phyloP scores from a whole-genome alignment of 2,113 vertebrate genomes.

The Oreochromis niloticus region DNA sequence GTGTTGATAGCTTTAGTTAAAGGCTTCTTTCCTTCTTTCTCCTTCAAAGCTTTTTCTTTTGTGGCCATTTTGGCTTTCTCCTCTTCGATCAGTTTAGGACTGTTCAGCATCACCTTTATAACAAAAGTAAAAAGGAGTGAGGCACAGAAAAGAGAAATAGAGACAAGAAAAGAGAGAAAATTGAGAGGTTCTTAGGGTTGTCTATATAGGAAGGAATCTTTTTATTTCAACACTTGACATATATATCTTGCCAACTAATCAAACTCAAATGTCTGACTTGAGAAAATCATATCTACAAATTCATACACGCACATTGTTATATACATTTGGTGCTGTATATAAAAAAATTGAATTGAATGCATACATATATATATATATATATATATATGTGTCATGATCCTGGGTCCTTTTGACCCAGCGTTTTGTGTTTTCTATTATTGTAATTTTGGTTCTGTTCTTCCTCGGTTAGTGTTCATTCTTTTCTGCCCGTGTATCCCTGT shows the following conservation, averaged over 20 bases:
- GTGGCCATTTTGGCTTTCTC: constrained; percentile 88
- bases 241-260: not conserved
- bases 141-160: not conserved
- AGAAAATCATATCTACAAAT: too few species aligned
- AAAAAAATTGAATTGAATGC: too few species aligned
- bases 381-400: too few species aligned
- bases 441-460: too few species aligned
- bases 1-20: constrained; percentile 83
- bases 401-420: too few species aligned
- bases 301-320: too few species aligned
- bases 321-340: too few species aligned
- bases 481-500: too few species aligned
- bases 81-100: constrained; percentile 86
- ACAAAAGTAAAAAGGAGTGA: not conserved
- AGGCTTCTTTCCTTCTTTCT: constrained; percentile 83
- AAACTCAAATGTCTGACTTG: too few species aligned
- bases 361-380: too few species aligned
- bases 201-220: not conserved
- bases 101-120: constrained; percentile 84
- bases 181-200: not conserved
- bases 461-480: too few species aligned
- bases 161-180: not conserved
- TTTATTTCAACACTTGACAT: not conserved
- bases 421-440: too few species aligned
- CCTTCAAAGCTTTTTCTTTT: constrained; percentile 82